Conservation (phyloP, 2,888 invertebrate genomes). For the Lymantria dispar region DNA sequence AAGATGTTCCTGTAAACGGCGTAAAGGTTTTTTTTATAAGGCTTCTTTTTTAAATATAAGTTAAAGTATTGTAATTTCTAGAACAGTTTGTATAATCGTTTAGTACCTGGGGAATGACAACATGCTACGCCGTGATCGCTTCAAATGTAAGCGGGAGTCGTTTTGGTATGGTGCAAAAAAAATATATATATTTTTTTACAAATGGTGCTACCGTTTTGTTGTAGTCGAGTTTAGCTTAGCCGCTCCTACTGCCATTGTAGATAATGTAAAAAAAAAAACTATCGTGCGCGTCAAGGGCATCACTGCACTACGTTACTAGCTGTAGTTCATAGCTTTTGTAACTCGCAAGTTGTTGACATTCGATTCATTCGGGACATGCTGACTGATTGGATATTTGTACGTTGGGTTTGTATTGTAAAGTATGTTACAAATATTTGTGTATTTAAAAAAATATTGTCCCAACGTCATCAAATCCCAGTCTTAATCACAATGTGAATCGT, state of each 20-base stretch:
- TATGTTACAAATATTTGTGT: slow-evolving; percentile 3
- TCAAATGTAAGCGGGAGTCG: slow-evolving; percentile 19
- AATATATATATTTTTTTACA: slow-evolving; percentile 73
- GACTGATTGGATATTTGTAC: slow-evolving; percentile 2
- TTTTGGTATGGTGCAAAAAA: slow-evolving; percentile 34
- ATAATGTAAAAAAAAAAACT: slow-evolving; percentile 27
- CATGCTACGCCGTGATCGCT: slow-evolving; percentile 48
- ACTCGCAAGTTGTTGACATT: slow-evolving; percentile 41
- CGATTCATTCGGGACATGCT: background rate
- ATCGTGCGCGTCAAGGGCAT: slow-evolving; percentile 45
- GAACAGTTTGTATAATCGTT: slow-evolving; percentile 38
- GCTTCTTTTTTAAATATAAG: slow-evolving; percentile 54
- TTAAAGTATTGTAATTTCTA: slow-evolving; percentile 51
- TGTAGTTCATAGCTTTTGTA: slow-evolving; percentile 72
- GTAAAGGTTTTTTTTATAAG: slow-evolving; percentile 67
- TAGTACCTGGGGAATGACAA: slow-evolving; percentile 33
- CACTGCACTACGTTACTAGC: slow-evolving; percentile 42
- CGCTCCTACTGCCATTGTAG: slow-evolving; percentile 66
- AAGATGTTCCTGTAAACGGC: slow-evolving; percentile 78
- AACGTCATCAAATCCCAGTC: background rate
- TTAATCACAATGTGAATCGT: slow-evolving; percentile 33
- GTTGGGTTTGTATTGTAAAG: background rate
- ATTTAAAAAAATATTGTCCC: background rate
- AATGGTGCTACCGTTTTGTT: slow-evolving; percentile 79
- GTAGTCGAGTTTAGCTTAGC: slow-evolving; percentile 72